Base-by-base conservation (phyloP, 2,888 invertebrate species). In the Leptinotarsa haldemani region DNA sequence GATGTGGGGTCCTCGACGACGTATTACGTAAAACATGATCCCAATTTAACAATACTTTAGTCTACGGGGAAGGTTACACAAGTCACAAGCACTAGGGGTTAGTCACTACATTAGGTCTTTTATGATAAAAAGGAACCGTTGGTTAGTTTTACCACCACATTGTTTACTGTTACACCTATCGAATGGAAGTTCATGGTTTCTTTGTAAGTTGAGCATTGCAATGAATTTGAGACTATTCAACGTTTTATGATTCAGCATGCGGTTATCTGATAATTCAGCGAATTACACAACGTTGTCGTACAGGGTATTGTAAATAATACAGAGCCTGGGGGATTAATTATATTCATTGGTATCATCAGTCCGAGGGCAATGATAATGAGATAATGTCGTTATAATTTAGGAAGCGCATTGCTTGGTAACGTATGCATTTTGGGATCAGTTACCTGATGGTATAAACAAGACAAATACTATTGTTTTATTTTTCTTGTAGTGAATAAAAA, bases 1-100 rank as follows among this genome's bases (percentile, higher is more conserved):
- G 48, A 30, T 66, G 18, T 40, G 56, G 61, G 73, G 77, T 30
- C 72, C 66, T 69, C 47, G 46, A 18, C 68, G 52, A 53, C 68
- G 68, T 12, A 68, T 16, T 52, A 68, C 20, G 56, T 68, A 68
- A 68, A 68, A 68, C 68, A 68, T 68, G 46, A 30, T 40, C 53
- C 22, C 68, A 67, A 52, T 53, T 40, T 16, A n/a, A n/a, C 7
- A 30, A 18, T 18, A 53, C 53, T 53, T 67, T 67, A 68, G 68
- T 68, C 68, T 68, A 68, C 56, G 20, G 47, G 40, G 47, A 30
- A 20, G 66, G 16, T 40, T 25, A 56, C 22, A 68, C 40, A 56
- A 68, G 68, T 68, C 68, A 68, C 68, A 46, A 47, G 47, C 68
- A 68, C 68, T 56, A 46, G 46, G 40, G 56, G 68, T 68, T 68